Evolutionary conservation across 2,888 invertebrate genomes (phyloP).

Genomic region (Phortica magna): DNA sequence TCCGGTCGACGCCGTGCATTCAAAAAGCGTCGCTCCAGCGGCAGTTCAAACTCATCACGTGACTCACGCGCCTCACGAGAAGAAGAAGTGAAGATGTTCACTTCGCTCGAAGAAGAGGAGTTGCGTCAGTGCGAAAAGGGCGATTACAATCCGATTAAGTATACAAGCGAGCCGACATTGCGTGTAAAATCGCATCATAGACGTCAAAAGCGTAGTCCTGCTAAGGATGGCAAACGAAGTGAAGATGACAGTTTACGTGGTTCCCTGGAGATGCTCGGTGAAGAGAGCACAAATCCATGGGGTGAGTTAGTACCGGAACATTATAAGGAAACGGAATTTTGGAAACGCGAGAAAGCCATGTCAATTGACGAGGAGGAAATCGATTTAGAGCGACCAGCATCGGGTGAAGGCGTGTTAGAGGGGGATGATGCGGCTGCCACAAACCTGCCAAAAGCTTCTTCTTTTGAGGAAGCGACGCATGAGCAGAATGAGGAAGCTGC

Average conservation of each 20-base stretch:
- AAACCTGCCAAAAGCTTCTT: conserved; percentile 71
- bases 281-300: conserved; percentile 75
- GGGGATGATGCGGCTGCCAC: conserved; percentile 50
- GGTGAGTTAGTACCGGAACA: conserved; percentile 75
- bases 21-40: conserved; percentile 81
- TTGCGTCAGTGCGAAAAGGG: conserved; percentile 75
- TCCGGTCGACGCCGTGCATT: conserved; percentile 82
- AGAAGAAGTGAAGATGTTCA: conserved; percentile 83
- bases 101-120: conserved; percentile 83
- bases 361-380: conserved; percentile 76
- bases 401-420: conserved; percentile 54
- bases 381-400: conserved; percentile 59
- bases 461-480: conserved; percentile 76
- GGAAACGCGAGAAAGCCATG: conserved; percentile 74
- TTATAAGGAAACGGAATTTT: conserved; percentile 75
- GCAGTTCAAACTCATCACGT: conserved; percentile 80
- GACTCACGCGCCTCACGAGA: conserved; percentile 83
- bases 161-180: conserved; percentile 72
- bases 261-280: conserved; percentile 59
- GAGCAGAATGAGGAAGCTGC: conserved; percentile 74
- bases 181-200: conserved; percentile 71
- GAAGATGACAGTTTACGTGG: conserved; percentile 47
- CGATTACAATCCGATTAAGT: conserved; percentile 74
- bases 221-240: conserved; percentile 62
- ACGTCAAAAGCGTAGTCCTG: conserved; percentile 75